These are phyloP conservation scores for Pseudochirops cupreus DNA, from an alignment of 2,797 vertebrate genomes.

Conservation along the genomic window DNA sequence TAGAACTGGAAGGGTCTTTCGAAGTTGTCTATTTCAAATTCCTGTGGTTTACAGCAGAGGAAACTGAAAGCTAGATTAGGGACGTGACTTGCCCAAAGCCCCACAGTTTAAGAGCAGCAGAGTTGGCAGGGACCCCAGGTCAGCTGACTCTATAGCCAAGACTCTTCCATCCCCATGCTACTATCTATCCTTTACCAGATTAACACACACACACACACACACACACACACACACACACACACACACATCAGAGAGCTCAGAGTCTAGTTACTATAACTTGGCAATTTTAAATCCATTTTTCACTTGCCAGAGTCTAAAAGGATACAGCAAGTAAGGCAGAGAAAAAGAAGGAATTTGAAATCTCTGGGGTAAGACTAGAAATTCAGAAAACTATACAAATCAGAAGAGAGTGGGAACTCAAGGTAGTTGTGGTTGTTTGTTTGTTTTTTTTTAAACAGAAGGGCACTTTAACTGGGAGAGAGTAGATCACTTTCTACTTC, in stretches of 20 bases:
- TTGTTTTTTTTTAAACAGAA: not conserved
- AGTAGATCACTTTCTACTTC: conserved; percentile 61
- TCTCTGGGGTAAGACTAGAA: conserved; percentile 25
- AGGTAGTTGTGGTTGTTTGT: not conserved
- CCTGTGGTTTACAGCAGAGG: not conserved
- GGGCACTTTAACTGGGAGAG: conserved; percentile 30
- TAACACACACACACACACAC: not conserved
- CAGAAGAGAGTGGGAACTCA: conserved; percentile 18
- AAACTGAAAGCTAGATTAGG: not conserved
- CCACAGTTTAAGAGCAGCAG: not conserved
- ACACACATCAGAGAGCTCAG: not conserved
- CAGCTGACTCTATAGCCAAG: not conserved
- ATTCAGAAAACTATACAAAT: conserved; percentile 19
- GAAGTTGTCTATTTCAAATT: not conserved
- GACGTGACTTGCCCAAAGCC: not conserved
- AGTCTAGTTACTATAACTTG: not conserved
- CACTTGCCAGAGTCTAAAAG: not conserved
- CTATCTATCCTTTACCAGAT: not conserved
- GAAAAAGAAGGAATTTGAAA: conserved; percentile 18
- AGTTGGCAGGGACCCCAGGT: not conserved
- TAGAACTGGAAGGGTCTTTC: not conserved
- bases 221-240: not conserved
- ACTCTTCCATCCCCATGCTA: not conserved
- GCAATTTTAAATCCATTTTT: not conserved
- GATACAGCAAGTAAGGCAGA: not conserved